Evolutionary conservation across 1,140 invertebrate species (phyloP).

Genomic region (Diprion similis): DNA sequence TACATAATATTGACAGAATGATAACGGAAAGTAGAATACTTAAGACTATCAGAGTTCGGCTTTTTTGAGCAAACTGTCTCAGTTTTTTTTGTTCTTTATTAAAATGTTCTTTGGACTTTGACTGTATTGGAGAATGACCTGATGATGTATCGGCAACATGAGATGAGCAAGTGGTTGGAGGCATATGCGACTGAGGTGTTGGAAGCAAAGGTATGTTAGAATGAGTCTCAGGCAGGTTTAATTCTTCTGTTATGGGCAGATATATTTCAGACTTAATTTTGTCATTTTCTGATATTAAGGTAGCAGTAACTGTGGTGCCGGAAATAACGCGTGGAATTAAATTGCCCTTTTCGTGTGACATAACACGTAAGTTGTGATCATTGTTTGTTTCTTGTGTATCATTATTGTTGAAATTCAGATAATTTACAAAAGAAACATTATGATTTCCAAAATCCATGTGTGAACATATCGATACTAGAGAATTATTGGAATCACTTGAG

Average conservation of each 20-base stretch:
- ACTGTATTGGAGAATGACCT: neutral
- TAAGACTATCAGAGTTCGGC: neutral
- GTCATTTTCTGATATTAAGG: no score
- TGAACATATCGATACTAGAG: neutral
- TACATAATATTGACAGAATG: neutral
- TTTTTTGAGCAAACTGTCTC: neutral
- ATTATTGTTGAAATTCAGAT: no score
- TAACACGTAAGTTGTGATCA: no score
- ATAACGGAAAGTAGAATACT: neutral
- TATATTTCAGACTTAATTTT: no score
- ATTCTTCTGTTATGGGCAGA: neutral
- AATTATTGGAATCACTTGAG: conserved; percentile 15
- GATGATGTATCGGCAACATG: neutral
- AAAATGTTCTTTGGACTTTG: neutral
- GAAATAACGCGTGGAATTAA: no score
- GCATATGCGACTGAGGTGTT: neutral
- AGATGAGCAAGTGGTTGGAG: neutral
- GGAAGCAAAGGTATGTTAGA: neutral
- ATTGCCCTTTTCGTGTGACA: no score
- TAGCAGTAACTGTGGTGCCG: no score
- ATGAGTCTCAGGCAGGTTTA: neutral
- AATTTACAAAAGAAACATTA: no score
- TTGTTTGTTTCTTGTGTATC: no score
- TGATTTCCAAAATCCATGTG: neutral
- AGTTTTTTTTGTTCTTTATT: neutral